Conservation (phyloP, 1,140 invertebrate genomes). For the Babylonia areolata region DNA sequence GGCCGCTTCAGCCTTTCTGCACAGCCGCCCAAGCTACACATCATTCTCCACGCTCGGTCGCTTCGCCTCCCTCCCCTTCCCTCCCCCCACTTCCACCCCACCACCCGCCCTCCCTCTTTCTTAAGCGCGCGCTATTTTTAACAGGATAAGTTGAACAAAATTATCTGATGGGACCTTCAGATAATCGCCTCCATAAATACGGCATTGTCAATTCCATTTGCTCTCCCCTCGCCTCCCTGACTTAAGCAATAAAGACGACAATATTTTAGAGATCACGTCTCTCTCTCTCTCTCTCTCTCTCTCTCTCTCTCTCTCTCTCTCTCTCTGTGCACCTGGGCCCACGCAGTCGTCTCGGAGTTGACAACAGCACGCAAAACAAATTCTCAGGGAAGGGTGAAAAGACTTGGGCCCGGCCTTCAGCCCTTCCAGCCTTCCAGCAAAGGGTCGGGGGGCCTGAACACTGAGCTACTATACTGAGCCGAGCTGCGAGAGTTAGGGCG, state of each 20-base stretch:
- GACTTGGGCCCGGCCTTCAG: no score
- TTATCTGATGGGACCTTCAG: slow-evolving; percentile 10
- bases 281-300: no score
- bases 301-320: no score
- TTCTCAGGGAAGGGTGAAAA: not conserved
- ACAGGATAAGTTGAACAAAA: slow-evolving; percentile 5
- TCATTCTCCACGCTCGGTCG: slow-evolving; percentile 1
- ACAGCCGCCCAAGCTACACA: not conserved
- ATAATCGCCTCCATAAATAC: slow-evolving; percentile 22
- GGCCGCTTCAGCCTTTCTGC: not conserved
- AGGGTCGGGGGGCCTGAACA: no score
- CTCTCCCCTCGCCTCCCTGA: not conserved
- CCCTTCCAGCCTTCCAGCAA: no score
- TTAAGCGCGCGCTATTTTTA: slow-evolving; percentile 15
- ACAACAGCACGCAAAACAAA: not conserved
- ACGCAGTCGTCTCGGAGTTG: no score
- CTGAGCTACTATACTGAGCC: no score
- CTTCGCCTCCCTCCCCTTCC: not conserved
- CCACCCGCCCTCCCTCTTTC: no score
- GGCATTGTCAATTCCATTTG: slow-evolving; percentile 13
- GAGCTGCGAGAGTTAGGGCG: no score
- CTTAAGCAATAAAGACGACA: slow-evolving; percentile 11
- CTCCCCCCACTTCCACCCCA: not conserved
- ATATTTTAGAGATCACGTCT: not conserved
- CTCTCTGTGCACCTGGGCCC: no score